Base-by-base conservation (phyloP, 2,113 vertebrate genomes). In the Sakesphorus luctuosus region DNA sequence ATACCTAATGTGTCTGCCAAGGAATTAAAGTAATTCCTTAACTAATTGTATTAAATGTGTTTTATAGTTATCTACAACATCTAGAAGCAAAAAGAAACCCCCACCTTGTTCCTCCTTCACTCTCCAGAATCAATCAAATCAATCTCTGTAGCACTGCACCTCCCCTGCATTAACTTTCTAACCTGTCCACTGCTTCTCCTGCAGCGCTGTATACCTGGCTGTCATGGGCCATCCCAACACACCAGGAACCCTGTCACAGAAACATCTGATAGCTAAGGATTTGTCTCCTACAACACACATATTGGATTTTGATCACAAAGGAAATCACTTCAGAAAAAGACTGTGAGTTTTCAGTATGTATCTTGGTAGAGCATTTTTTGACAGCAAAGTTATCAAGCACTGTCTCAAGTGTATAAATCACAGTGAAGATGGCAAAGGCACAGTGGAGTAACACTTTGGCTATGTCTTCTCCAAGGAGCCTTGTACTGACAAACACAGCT, bases 141-240 rank as follows among this genome's bases (percentile, higher is more conserved):
- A 2, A 9, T 53, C 44, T 24, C 36, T 44, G 46, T 21, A 49
- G 24, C 55, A 20, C 20, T 56, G n/a, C 35, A 56, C 47, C 18
- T 68, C 18, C 24, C 7, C 18, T 61, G 20, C 1, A 0, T 63
- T 66, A 69, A 6, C 53, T 84, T 81, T 78, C 50, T 71, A 71
- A 53, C 40, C 11, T 21, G 38, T 18, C 36, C 20, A 14, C 47
- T 62, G 28, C 33, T 84, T 75, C 47, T 67, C 6, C 36, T 50
- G 43, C 8, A 9, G 8, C 20, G 10, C 47, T 78, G 20, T 0
- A 0, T 35, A 63, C 8, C 28, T 38, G 53, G 9, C 20, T 80
- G 75, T 68, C 17, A 1, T 2, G 50, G 33, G 13, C 33, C 63
- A 36, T 29, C 73, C 26, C 18, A 76, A 47, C 24, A 53, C 24